A percentile compares a stretch with the other conserved stretches of the same genome.
These are phyloP conservation scores for Diadophis punctatus DNA, from an alignment of 2,113 vertebrate genomes.

Conservation along the genomic window DNA sequence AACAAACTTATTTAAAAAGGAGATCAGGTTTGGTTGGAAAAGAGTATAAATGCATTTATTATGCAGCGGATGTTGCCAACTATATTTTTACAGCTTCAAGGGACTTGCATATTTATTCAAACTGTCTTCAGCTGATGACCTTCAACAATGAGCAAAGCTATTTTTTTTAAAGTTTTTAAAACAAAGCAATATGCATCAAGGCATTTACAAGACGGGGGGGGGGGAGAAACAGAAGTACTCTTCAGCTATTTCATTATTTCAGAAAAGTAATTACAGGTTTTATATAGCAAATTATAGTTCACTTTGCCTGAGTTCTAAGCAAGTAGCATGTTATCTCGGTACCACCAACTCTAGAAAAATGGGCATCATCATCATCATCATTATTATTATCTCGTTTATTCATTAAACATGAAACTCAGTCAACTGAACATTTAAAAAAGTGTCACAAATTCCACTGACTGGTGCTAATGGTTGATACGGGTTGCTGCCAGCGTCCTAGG, in stretches of 20 bases:
- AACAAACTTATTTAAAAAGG: neutral
- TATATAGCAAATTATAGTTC: neutral
- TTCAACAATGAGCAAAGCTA: constrained; percentile 31
- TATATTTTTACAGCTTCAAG: neutral
- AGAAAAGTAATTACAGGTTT: neutral
- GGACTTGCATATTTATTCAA: constrained; percentile 5
- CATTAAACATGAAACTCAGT: no score
- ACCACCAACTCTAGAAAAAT: neutral
- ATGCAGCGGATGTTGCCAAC: constrained; percentile 17
- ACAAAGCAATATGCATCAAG: neutral
- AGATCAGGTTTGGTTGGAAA: neutral
- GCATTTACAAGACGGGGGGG: neutral
- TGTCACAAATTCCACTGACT: no score
- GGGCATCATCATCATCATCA: neutral
- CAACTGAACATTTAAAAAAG: no score
- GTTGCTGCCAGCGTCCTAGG: no score
- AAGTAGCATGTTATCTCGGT: neutral
- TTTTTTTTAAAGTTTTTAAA: constrained; percentile 7
- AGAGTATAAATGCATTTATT: neutral
- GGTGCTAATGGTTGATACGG: no score
- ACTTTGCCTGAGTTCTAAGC: neutral
- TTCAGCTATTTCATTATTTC: neutral
- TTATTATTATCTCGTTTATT: neutral
- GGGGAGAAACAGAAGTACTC: neutral
- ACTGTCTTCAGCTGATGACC: neutral